Conservation (phyloP, 2,888 invertebrate genomes). For the Oscheius myriophilus region DNA sequence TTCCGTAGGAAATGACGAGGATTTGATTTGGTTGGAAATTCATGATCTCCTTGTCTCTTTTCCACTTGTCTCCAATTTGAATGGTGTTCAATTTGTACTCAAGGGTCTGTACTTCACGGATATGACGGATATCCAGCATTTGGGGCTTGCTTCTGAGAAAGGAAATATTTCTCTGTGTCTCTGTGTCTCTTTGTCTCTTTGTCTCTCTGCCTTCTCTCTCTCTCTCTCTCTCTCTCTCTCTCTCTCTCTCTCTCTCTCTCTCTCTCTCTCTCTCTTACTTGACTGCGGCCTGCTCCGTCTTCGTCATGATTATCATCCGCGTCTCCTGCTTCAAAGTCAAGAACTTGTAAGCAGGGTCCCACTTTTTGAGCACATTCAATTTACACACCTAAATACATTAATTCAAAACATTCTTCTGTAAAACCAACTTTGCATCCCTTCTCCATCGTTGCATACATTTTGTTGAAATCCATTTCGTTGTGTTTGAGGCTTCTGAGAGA, state of each 20-base stretch:
- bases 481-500: constrained; percentile 14
- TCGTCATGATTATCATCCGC: constrained; percentile 58
- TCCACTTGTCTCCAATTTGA: constrained; percentile 68
- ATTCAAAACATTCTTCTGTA: constrained; percentile 6
- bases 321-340: constrained; percentile 61
- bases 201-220: not conserved
- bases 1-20: constrained; percentile 65
- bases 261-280: constrained; percentile 32
- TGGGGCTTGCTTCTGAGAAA: constrained; percentile 48
- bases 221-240: not conserved
- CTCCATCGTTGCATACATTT: constrained; percentile 61
- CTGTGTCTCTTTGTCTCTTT: not conserved
- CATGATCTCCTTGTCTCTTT: constrained; percentile 58
- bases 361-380: constrained; percentile 63
- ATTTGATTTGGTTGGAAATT: constrained; percentile 61
- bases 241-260: not conserved
- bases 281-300: constrained; percentile 44
- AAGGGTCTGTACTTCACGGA: constrained; percentile 66
- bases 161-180: not conserved
- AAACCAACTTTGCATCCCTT: constrained; percentile 60
- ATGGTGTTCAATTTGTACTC: constrained; percentile 62
- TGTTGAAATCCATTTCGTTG: constrained; percentile 58
- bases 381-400: constrained; percentile 57
- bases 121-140: constrained; percentile 60
- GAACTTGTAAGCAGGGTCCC: constrained; percentile 64